Percentiles rank a stretch among this genome's conserved stretches.
Evolutionary conservation across 1,140 invertebrate species (phyloP).

Genomic region (Drosophila erecta): DNA sequence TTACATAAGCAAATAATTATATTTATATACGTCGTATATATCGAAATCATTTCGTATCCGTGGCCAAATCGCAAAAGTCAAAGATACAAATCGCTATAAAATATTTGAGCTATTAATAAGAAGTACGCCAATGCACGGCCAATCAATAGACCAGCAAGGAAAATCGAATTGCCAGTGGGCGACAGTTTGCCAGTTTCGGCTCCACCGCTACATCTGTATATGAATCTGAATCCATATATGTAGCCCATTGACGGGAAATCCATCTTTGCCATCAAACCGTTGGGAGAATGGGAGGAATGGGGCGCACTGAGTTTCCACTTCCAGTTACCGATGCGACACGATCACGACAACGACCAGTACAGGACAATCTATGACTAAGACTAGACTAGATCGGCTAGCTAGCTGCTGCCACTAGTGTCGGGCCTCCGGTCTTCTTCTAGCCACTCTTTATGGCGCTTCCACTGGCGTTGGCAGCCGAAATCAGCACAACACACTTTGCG

Average conservation of each 20-base stretch:
- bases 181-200: slow-evolving; percentile 44
- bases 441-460: slow-evolving; percentile 59
- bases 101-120: slow-evolving; percentile 80
- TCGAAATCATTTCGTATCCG: slow-evolving; percentile 66
- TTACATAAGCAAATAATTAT: slow-evolving; percentile 61
- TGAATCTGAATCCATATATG: neutral
- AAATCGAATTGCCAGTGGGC: slow-evolving; percentile 39
- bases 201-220: neutral
- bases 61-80: slow-evolving; percentile 77
- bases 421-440: slow-evolving; percentile 43
- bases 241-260: slow-evolving; percentile 29
- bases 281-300: slow-evolving; percentile 9
- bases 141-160: slow-evolving; percentile 62
- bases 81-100: slow-evolving; percentile 79
- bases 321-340: slow-evolving; percentile 32
- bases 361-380: slow-evolving; percentile 74
- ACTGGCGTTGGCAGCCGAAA: slow-evolving; percentile 52
- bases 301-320: slow-evolving; percentile 16
- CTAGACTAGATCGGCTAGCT: slow-evolving; percentile 54
- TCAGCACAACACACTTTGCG: slow-evolving; percentile 51
- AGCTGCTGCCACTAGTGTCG: slow-evolving; percentile 56
- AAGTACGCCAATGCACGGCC: slow-evolving; percentile 66
- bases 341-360: slow-evolving; percentile 48
- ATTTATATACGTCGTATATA: slow-evolving; percentile 22
- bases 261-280: slow-evolving; percentile 1